phyloP scores from a whole-genome alignment of 2,113 vertebrate species.

The Charina bottae region DNA sequence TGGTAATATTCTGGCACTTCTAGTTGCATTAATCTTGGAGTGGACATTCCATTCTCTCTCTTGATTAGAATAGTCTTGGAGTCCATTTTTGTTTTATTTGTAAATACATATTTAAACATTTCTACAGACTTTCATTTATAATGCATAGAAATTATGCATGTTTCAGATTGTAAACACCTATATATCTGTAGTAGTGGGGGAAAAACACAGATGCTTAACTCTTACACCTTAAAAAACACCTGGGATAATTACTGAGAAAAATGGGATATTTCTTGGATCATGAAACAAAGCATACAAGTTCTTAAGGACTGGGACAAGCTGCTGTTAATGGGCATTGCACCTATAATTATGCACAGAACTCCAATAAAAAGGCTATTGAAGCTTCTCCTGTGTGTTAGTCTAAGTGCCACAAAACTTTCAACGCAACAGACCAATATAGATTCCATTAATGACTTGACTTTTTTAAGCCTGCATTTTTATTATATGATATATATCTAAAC shows the following conservation, averaged over 20 bases:
- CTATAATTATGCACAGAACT: not conserved
- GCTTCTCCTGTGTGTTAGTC: not conserved
- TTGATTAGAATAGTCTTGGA: not conserved
- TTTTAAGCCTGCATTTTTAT: not conserved
- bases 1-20: not conserved
- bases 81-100: constrained; percentile 15
- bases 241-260: not conserved
- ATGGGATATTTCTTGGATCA: not conserved
- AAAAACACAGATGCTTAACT: not conserved
- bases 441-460: not conserved
- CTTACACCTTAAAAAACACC: not conserved
- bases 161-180: not conserved
- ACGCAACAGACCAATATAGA: not conserved
- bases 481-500: not conserved
- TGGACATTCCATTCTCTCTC: not conserved
- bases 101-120: constrained; percentile 3
- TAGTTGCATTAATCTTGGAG: not conserved
- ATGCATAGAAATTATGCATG: not conserved
- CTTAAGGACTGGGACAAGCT: not conserved
- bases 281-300: not conserved
- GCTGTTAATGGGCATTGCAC: not conserved
- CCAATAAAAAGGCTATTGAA: not conserved
- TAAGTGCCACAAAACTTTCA: not conserved
- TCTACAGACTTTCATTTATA: not conserved
- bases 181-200: not conserved